Conservation (phyloP, 2,888 invertebrate species). For the Scrobipalpa atriplicella region DNA sequence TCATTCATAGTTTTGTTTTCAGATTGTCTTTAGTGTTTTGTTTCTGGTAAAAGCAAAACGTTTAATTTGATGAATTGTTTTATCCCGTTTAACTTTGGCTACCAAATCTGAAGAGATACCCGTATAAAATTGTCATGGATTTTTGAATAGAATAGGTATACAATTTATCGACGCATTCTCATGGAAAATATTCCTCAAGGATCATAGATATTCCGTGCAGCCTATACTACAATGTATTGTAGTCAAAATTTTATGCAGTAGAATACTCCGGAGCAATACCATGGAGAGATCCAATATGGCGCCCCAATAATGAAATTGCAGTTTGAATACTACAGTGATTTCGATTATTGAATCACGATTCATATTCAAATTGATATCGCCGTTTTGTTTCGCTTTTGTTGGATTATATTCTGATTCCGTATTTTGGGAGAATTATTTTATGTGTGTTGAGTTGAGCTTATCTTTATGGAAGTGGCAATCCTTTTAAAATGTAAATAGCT, state of each 20-base stretch:
- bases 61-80: too few relatives aligned
- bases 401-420: slow-evolving; percentile 10
- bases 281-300: slow-evolving; percentile 65
- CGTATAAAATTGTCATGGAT: too few relatives aligned
- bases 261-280: slow-evolving; percentile 52
- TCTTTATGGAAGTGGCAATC: background rate
- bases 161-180: too few relatives aligned
- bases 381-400: slow-evolving; percentile 35
- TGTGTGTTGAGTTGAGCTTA: background rate
- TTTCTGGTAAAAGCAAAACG: too few relatives aligned
- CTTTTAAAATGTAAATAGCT: background rate
- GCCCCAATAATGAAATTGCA: slow-evolving; percentile 74
- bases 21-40: too few relatives aligned
- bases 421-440: background rate
- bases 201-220: too few relatives aligned
- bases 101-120: too few relatives aligned
- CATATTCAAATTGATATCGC: slow-evolving; percentile 47
- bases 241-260: slow-evolving; percentile 62
- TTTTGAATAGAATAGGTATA: too few relatives aligned
- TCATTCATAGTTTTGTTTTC: too few relatives aligned
- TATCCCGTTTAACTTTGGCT: too few relatives aligned
- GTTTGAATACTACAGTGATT: slow-evolving; percentile 72
- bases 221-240: slow-evolving; percentile 44
- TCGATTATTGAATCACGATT: slow-evolving; percentile 69
- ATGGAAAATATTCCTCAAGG: too few relatives aligned